These are phyloP conservation scores for Mandrillus leucophaeus DNA, from an alignment of 2,113 vertebrate genomes.

Conservation along the genomic window DNA sequence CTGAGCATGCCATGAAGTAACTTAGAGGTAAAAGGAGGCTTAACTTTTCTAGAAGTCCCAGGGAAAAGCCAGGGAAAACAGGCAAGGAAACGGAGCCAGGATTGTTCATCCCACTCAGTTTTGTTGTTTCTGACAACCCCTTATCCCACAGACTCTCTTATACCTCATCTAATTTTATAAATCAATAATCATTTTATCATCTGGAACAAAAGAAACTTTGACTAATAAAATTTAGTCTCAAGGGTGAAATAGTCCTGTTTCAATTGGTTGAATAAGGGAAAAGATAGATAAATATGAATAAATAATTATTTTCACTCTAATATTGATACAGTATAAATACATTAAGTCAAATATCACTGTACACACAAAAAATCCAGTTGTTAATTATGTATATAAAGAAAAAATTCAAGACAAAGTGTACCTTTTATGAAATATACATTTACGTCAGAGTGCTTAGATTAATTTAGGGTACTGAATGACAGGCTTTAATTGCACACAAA, in stretches of 20 bases:
- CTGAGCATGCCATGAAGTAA: neutral
- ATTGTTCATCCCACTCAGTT: neutral
- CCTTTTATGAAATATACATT: neutral
- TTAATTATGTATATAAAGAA: neutral
- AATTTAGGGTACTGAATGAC: neutral
- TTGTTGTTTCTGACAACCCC: neutral
- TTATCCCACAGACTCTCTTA: neutral
- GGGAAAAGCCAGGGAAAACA: neutral
- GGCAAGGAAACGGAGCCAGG: neutral
- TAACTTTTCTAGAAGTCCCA: neutral
- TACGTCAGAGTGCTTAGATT: neutral
- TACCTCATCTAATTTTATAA: neutral
- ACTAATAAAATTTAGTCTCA: neutral
- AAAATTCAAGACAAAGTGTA: neutral
- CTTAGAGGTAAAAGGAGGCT: neutral
- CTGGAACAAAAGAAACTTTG: neutral
- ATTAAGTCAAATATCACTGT: neutral
- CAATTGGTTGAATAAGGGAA: neutral
- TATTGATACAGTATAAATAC: neutral
- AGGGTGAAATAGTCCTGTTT: neutral
- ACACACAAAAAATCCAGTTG: neutral
- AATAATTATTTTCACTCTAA: neutral
- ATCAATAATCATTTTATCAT: neutral
- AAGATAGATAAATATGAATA: neutral
- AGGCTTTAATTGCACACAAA: constrained; percentile 70